phyloP scores from a whole-genome alignment of 2,797 vertebrate genomes.

The Pangasius mekongensis region DNA sequence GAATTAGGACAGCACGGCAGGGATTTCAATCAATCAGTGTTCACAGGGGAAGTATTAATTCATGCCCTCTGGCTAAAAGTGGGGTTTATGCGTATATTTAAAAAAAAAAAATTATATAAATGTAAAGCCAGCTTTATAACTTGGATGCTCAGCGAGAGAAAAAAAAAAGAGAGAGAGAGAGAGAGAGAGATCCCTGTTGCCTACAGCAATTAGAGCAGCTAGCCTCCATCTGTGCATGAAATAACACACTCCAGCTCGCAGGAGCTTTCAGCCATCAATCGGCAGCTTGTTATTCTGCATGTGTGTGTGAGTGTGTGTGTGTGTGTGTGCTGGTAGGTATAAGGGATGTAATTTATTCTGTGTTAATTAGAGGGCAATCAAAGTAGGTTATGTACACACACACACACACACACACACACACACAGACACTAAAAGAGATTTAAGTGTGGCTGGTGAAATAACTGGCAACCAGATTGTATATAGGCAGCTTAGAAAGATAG shows the following conservation, averaged over 20 bases:
- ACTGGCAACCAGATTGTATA: too few species aligned
- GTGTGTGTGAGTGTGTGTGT: conserved; percentile 37
- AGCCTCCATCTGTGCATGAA: conserved; percentile 52
- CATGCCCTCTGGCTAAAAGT: background rate
- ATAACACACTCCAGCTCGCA: conserved; percentile 57
- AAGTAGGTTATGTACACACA: conserved; percentile 44
- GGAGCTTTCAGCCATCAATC: conserved; percentile 53
- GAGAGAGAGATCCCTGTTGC: conserved; percentile 40
- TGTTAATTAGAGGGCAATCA: conserved; percentile 50
- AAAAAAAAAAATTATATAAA: background rate
- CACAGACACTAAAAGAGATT: background rate
- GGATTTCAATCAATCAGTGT: conserved; percentile 67
- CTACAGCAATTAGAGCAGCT: conserved; percentile 64
- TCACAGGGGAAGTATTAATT: conserved; percentile 16
- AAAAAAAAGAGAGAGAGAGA: background rate
- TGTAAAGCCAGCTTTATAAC: background rate
- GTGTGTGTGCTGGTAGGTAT: conserved; percentile 24
- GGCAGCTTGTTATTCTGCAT: conserved; percentile 41
- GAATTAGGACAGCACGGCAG: conserved; percentile 68
- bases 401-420: conserved; percentile 29
- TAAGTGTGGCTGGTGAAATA: conserved; percentile 4
- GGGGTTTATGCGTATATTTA: conserved; percentile 18
- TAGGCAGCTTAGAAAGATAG: background rate
- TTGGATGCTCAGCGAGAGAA: background rate
- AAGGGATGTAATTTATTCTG: conserved; percentile 47